Conservation (phyloP, 2,113 vertebrate species). For the Origma solitaria region DNA sequence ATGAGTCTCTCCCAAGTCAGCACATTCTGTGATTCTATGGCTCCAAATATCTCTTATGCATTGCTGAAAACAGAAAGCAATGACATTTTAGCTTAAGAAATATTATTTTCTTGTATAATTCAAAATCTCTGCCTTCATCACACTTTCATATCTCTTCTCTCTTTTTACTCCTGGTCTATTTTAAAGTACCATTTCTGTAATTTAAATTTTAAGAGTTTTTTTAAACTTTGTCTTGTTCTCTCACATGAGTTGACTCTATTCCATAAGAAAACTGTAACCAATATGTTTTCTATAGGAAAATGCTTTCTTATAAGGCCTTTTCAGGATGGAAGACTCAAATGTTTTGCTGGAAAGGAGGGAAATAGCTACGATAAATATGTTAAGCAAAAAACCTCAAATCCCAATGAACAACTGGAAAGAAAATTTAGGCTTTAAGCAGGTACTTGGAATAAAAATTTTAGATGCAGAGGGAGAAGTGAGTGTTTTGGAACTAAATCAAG, state of each 20-base stretch:
- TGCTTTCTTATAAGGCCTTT: background rate
- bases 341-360: background rate
- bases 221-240: background rate
- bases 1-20: background rate
- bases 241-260: background rate
- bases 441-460: background rate
- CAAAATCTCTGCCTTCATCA: background rate
- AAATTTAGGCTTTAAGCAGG: background rate
- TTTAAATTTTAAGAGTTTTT: background rate
- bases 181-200: background rate
- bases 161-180: background rate
- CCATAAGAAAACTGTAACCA: background rate
- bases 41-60: background rate
- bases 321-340: background rate
- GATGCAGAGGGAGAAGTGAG: background rate
- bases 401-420: background rate
- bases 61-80: slow-evolving; percentile 34
- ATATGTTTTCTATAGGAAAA: background rate
- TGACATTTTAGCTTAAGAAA: background rate
- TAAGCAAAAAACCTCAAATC: background rate
- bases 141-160: background rate
- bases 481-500: background rate
- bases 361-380: background rate
- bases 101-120: background rate
- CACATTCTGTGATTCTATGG: background rate